These are phyloP conservation scores for Tolmerus cingulatus DNA, from an alignment of 2,888 invertebrate genomes.

Conservation along the genomic window DNA sequence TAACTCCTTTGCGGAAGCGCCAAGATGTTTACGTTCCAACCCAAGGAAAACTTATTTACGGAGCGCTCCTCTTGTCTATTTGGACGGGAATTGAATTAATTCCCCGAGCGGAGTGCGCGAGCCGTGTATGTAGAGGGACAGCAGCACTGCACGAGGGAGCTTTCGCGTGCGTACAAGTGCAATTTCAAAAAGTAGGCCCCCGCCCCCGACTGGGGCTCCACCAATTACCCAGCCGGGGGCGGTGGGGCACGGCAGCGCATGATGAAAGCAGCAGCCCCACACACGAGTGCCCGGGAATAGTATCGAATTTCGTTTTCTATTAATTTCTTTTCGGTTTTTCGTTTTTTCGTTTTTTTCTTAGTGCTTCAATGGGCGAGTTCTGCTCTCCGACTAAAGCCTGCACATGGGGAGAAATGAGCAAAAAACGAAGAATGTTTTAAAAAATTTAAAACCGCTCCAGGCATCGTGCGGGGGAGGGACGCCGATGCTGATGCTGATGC, in stretches of 20 bases:
- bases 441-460: neutral
- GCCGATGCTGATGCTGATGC: neutral
- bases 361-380: neutral
- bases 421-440: neutral
- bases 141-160: neutral
- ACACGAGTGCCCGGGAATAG: neutral
- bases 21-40: constrained; percentile 5
- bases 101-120: neutral
- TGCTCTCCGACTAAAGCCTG: neutral
- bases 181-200: neutral
- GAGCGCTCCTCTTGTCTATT: neutral
- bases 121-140: neutral
- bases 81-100: neutral
- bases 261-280: neutral
- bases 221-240: neutral
- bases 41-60: neutral
- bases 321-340: neutral
- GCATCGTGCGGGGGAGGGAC: neutral
- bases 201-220: neutral
- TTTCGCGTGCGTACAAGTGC: neutral
- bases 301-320: constrained; percentile 33
- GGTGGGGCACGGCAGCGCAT: neutral
- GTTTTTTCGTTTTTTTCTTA: constrained; percentile 7
- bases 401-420: neutral
- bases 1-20: neutral